Conservation (phyloP, 2,888 invertebrate genomes). For the Cryptops parisi region DNA sequence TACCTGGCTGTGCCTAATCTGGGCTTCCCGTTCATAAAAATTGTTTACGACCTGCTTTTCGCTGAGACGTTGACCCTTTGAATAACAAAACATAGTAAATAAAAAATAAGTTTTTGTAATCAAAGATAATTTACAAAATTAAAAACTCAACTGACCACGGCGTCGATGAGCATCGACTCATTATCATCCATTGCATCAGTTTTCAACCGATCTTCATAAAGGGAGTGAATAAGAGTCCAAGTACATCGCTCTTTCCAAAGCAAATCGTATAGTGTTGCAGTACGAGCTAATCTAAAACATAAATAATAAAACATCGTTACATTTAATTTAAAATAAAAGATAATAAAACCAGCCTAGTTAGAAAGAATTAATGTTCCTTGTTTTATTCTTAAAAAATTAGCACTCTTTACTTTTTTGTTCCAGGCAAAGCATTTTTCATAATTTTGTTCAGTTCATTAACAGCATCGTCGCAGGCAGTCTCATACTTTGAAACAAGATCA, state of each 20-base stretch:
- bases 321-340: slow-evolving; percentile 8
- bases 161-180: slow-evolving; percentile 19
- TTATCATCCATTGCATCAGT: slow-evolving; percentile 26
- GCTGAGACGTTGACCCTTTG: slow-evolving; percentile 36
- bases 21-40: slow-evolving; percentile 42
- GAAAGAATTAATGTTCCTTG: too few relatives aligned
- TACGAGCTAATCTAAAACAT: slow-evolving; percentile 25
- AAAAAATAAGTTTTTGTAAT: slow-evolving; percentile 9
- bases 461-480: slow-evolving; percentile 47
- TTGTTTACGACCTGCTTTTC: slow-evolving; percentile 44
- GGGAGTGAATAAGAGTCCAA: slow-evolving; percentile 67
- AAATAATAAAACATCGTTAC: slow-evolving; percentile 1
- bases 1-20: slow-evolving; percentile 37
- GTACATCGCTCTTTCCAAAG: slow-evolving; percentile 34
- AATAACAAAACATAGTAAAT: too few relatives aligned
- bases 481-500: slow-evolving; percentile 46
- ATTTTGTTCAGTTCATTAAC: slow-evolving; percentile 40
- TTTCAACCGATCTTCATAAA: slow-evolving; percentile 63
- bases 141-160: slow-evolving; percentile 10
- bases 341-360: slow-evolving; percentile 8
- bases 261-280: background rate
- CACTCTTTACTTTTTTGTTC: slow-evolving; percentile 26
- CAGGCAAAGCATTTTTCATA: slow-evolving; percentile 24
- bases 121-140: background rate
- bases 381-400: too few relatives aligned